Evolutionary conservation across 1,140 invertebrate species (phyloP), one percentile per base, ranked within the genome.

Genomic region (Danaus plexippus): DNA sequence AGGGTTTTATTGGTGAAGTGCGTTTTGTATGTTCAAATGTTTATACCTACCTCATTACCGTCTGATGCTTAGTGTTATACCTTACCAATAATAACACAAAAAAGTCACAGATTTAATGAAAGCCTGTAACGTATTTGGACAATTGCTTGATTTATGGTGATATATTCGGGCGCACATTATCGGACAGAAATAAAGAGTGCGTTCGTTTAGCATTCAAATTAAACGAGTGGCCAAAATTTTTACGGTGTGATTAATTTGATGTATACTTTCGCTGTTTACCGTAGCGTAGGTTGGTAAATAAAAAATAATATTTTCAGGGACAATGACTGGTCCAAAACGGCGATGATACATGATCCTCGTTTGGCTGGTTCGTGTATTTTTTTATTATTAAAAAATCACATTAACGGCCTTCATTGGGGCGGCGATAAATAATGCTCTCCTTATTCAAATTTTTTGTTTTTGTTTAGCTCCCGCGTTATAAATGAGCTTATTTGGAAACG

Each of bases 401-500:
- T 86, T 86, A 86, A 84, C 83, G 75, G 74, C 80, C 74, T 82
- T 85, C 82, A 83, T 83, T 85, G 79, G 82, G 80, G 79, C 79
- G 80, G 80, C 69, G 73, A 86, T 86, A 86, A 86, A 86, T 86
- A 82, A 86, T 86, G 77, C 75, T 67, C 79, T 86, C 82, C 82
- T 86, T 86, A 86, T 86, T 86, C 83, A 86, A 86, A 81, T 86
- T 84, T 86, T 81, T 77, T 83, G 82, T 85, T 85, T 86, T 86
- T 84, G 80, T 83, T 84, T 77, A 77, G 71, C 77, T 75, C 73
- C 72, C 71, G 67, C 66, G 80, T 86, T 79, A 86, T 86, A 83
- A 86, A 86, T 86, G 80, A 86, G 83, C 80, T 86, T 86, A 86
- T 86, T 86, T 86, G 80, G 78, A 74, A 79, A 71, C 68, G 69